A percentile compares a stretch with the other conserved stretches of the same genome.
Evolutionary conservation across 2,113 vertebrate genomes (phyloP).

Genomic region (Triplophysa tibetana): DNA sequence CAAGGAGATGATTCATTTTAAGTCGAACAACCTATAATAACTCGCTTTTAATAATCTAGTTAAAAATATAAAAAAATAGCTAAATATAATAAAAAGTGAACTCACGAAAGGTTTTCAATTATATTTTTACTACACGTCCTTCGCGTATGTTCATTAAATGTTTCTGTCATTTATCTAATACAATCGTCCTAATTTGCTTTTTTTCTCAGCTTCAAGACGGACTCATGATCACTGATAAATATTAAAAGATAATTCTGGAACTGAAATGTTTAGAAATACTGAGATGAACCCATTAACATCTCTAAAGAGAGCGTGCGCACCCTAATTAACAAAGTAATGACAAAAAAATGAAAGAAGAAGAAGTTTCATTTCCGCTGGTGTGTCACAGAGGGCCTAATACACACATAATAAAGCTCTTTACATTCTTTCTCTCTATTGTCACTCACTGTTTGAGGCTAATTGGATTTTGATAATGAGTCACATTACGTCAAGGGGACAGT

Average conservation of each 20-base stretch:
- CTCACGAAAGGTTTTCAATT: not conserved
- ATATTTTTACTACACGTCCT: not conserved
- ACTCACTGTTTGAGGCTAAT: conserved; percentile 61
- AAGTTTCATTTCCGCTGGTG: conserved; percentile 47
- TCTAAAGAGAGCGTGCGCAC: conserved; percentile 28
- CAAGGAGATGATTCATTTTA: not conserved
- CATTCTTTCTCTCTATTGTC: conserved; percentile 46
- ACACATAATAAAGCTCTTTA: conserved; percentile 50
- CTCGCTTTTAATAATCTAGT: too few relatives aligned
- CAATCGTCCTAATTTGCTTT: conserved; percentile 7
- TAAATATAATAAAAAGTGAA: not conserved
- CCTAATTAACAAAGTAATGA: conserved; percentile 54
- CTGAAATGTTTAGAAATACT: conserved; percentile 36
- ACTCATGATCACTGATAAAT: conserved; percentile 28
- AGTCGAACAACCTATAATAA: too few relatives aligned
- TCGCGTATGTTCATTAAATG: not conserved
- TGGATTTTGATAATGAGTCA: conserved; percentile 62
- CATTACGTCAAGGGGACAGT: conserved; percentile 58
- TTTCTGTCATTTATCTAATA: not conserved
- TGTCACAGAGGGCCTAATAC: conserved; percentile 48
- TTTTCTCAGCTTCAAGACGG: conserved; percentile 16
- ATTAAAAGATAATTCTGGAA: conserved; percentile 39
- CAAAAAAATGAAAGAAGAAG: conserved; percentile 34
- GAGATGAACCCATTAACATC: conserved; percentile 41
- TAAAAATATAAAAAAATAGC: not conserved